Evolutionary conservation across 2,888 invertebrate genomes (phyloP).

Genomic region (Hypercompe scribonia): DNA sequence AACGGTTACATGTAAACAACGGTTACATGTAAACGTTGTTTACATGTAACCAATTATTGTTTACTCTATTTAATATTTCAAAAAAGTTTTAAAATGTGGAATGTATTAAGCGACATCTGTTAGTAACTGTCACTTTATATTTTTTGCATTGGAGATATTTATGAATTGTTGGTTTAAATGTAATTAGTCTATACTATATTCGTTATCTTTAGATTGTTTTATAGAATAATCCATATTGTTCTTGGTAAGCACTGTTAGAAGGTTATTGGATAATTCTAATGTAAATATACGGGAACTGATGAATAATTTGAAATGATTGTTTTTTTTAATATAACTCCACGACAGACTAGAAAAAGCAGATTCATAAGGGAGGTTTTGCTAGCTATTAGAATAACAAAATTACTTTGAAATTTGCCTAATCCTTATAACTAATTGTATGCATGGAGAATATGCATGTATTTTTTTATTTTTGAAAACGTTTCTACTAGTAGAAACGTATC

Average conservation of each 20-base stretch:
- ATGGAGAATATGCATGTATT: too few species aligned
- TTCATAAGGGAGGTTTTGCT: neutral
- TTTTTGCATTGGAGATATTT: neutral
- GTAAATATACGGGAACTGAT: constrained; percentile 45
- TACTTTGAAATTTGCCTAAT: neutral
- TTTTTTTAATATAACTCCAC: neutral
- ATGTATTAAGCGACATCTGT: neutral
- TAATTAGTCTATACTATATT: neutral
- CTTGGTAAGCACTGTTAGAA: constrained; percentile 32
- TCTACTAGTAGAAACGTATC: too few species aligned
- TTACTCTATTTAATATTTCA: neutral
- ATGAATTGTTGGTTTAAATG: neutral
- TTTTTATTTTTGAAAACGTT: too few species aligned
- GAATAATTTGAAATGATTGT: constrained; percentile 18
- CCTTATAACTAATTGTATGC: neutral
- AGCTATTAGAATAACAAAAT: neutral
- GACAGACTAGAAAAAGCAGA: neutral
- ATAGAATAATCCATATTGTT: constrained; percentile 25
- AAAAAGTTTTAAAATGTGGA: neutral
- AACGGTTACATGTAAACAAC: too few species aligned
- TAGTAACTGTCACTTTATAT: neutral
- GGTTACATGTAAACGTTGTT: too few species aligned
- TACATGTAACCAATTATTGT: neutral
- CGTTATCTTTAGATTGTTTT: constrained; percentile 15
- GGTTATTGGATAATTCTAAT: constrained; percentile 45